Evolutionary conservation across 2,113 vertebrate genomes (phyloP), one percentile per base, ranked within the genome.

Genomic region (Etheostoma spectabile): DNA sequence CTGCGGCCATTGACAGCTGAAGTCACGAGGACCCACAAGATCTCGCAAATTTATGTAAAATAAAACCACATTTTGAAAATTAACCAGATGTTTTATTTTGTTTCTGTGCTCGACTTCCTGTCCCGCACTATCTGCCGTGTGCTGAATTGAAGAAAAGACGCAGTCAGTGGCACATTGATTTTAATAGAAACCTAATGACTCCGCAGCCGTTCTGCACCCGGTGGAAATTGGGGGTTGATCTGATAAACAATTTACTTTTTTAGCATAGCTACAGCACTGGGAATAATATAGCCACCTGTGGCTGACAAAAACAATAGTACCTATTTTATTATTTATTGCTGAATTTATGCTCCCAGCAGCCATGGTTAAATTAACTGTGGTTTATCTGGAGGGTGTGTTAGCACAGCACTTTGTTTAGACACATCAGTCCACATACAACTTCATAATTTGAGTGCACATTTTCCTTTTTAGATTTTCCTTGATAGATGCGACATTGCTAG

Each of bases 281-380:
- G 16, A 27, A 35, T 16, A 19, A 66, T 33, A 14, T 19, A 16
- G 16, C 6, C 33, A 53, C n/a, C 7, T 65, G 51, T 64, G n/a
- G 59, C 22, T 8, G 49, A 63, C 14, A 56, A 33, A 45, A 13
- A 42, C 48, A 64, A 14, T 46, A 24, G 42, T 57, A 30, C 22
- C 68, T 69, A 51, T 67, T 49, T 42, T 27, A 61, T 70, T 55
- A 65, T 75, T 73, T 74, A 57, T 63, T 71, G 45, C 56, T 84
- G 45, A 22, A 56, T 62, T 42, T 56, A 14, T 24, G 22, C 69
- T 68, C 64, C 21, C 30, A 8, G 42, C 18, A 15, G 4, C 22
- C 24, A 14, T 7, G 21, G 55, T 73, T 51, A 11, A 42, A 33
- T 45, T 4, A 11, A 27, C 57, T 14, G 10, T 38, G 42, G 42